Conservation (phyloP, 2,113 vertebrate genomes). For the Zapornia atra region DNA sequence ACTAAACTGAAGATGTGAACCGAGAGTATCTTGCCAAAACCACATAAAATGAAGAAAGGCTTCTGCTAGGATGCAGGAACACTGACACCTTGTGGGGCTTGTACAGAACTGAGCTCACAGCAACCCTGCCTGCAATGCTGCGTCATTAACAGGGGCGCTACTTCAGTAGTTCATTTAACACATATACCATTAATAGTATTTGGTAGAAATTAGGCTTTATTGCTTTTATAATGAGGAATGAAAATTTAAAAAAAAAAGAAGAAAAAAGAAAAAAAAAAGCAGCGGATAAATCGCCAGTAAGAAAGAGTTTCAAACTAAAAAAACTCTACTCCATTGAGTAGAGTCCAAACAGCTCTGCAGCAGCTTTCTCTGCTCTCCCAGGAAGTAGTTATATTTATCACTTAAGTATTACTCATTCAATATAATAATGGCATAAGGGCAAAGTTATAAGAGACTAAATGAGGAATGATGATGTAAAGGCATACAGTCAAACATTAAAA, state of each 20-base stretch:
- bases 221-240: slow-evolving; percentile 73
- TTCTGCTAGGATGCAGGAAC: neutral
- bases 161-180: slow-evolving; percentile 42
- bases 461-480: neutral
- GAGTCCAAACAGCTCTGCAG: slow-evolving; percentile 24
- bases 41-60: neutral
- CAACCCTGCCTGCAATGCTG: neutral
- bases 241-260: neutral
- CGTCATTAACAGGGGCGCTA: neutral
- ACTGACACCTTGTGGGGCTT: slow-evolving; percentile 68
- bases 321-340: neutral
- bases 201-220: slow-evolving; percentile 76
- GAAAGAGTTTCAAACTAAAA: slow-evolving; percentile 31
- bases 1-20: neutral
- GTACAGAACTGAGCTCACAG: neutral
- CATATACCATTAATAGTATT: slow-evolving; percentile 38
- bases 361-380: slow-evolving; percentile 46
- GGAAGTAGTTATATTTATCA: slow-evolving; percentile 41
- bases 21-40: neutral
- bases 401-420: neutral
- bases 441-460: neutral
- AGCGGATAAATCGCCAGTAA: slow-evolving; percentile 18
- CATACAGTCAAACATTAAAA: slow-evolving; percentile 36
- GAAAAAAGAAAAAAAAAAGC: neutral
- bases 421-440: neutral